Evolutionary conservation across 2,888 invertebrate species (phyloP).

Genomic region (Limenitis camilla): DNA sequence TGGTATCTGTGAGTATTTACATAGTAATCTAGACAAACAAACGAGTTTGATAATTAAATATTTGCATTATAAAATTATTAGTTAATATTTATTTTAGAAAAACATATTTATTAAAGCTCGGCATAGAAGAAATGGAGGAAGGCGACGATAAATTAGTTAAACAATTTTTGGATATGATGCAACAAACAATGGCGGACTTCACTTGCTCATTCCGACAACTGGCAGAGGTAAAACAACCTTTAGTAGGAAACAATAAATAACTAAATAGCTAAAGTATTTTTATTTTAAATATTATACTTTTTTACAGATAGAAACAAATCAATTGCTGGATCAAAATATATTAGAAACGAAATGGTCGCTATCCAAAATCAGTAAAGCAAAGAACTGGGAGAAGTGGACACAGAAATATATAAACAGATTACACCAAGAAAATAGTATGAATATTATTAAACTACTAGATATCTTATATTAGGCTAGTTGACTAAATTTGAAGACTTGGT

Average conservation of each 20-base stretch:
- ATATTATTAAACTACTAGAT: neutral
- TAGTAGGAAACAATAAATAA: too few species aligned
- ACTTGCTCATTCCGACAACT: constrained; percentile 59
- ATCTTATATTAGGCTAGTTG: too few species aligned
- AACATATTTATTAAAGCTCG: constrained; percentile 19
- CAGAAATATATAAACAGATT: constrained; percentile 48
- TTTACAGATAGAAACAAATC: constrained; percentile 38
- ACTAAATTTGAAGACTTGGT: too few species aligned
- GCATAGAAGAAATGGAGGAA: constrained; percentile 27
- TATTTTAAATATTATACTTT: too few species aligned
- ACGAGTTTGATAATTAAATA: too few species aligned
- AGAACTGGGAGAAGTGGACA: constrained; percentile 53
- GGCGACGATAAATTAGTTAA: constrained; percentile 46
- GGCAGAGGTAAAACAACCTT: constrained; percentile 54
- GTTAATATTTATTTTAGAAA: constrained; percentile 1
- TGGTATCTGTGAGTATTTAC: neutral
- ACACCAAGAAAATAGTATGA: constrained; percentile 39
- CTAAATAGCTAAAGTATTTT: too few species aligned
- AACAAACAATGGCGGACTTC: constrained; percentile 51
- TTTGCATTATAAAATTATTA: neutral
- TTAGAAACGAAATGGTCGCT: constrained; percentile 66
- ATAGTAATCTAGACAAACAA: too few species aligned
- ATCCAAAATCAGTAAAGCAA: constrained; percentile 42
- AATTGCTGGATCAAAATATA: constrained; percentile 38
- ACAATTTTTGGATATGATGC: constrained; percentile 48